Conservation (phyloP, 2,888 invertebrate species). For the Thereva unica region DNA sequence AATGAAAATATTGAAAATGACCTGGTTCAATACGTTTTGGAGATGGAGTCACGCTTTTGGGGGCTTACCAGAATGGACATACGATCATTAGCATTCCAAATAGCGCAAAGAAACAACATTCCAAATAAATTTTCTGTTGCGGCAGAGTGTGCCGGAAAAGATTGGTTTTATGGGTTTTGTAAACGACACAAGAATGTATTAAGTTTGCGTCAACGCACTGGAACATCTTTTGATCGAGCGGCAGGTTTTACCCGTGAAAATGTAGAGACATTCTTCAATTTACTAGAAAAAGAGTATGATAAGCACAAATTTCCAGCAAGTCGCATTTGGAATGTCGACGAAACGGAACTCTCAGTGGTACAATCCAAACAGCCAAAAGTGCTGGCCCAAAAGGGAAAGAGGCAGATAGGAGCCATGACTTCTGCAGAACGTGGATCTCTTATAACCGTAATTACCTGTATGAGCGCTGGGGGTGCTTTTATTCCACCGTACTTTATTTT, state of each 20-base stretch:
- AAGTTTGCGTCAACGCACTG: not conserved
- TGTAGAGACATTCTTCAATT: too few relatives aligned
- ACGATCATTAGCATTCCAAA: constrained; percentile 12
- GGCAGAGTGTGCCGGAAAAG: constrained; percentile 7
- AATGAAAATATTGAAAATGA: too few relatives aligned
- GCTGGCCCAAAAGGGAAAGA: constrained; percentile 25
- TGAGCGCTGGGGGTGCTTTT: constrained; percentile 38
- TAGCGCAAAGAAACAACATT: too few relatives aligned
- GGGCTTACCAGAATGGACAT: constrained; percentile 15
- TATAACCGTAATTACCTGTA: constrained; percentile 34
- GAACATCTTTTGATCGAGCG: constrained; percentile 7
- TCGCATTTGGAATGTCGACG: constrained; percentile 38
- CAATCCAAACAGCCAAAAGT: constrained; percentile 38
- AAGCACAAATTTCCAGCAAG: too few relatives aligned
- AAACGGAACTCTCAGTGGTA: constrained; percentile 36
- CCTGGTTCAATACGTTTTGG: constrained; percentile 7
- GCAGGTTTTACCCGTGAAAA: constrained; percentile 8
- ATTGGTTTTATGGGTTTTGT: constrained; percentile 15
- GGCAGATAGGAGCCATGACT: constrained; percentile 32
- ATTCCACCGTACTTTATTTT: constrained; percentile 37
- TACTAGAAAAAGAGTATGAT: too few relatives aligned
- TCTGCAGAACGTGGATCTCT: constrained; percentile 36
- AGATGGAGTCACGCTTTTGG: too few relatives aligned
- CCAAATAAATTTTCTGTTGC: constrained; percentile 13
- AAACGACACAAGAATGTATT: constrained; percentile 6